Base-by-base conservation (phyloP, 2,797 vertebrate genomes). In the Hypotaenidia okinawae region DNA sequence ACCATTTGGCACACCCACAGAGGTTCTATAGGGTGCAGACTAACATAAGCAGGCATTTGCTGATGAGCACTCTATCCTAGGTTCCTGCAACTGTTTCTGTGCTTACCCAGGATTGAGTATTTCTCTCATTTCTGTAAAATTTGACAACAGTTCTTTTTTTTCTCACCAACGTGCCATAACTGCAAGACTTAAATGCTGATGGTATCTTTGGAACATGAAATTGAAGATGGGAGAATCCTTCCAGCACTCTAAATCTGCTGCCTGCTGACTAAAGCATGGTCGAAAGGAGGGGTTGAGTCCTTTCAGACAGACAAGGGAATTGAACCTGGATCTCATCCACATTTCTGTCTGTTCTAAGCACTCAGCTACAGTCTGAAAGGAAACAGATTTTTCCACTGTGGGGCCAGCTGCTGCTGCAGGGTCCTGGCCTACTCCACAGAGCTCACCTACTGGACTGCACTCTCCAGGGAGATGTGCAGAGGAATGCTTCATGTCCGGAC, bases 321-420 rank as follows among this genome's bases (percentile, higher is more conserved):
- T 84, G 58, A 90, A 84, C 55, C 55, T 78, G 67, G 88, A 86
- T 47, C 39, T 86, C 66, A 51, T 62, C 70, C 83, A 82, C 5
- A 4, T 73, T 88, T 88, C 83, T 95, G 85, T 84, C 85, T 84
- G 41, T 76, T 66, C 55, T 67, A 69, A 95, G 66, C 59, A 72
- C 43, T 28, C 35, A 88, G 41, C 41, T 55, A 8, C 32, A 78
- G 62, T 41, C 62, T 92, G 82, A 94, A 91, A 37, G 41, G 66
- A 93, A 95, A 70, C 58, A 84, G 84, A 90, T 66, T 84, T 90
- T 95, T 81, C 87, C 59, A 51, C 41, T 32, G 19, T 43, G 58
- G 69, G 63, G 43, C 72, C 75, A 92, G 82, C 74, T 84, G 59
- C 51, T 67, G 61, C 72, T 67, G 58, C 62, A 13, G 37, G 52